These are phyloP conservation scores for Drosophila baimaii DNA, from an alignment of 1,140 invertebrate genomes.

Conservation along the genomic window DNA sequence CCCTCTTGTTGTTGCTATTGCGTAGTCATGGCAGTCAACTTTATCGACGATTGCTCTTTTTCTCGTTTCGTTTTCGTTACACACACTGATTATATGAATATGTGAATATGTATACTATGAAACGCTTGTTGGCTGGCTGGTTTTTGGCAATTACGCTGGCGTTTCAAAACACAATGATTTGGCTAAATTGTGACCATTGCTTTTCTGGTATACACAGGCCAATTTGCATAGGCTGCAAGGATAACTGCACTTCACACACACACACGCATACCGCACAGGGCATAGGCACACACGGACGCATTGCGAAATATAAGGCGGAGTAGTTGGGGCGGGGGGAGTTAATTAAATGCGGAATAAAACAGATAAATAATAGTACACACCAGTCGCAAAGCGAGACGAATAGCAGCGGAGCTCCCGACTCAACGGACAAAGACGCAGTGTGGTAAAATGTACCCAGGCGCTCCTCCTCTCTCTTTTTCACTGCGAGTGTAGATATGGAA, in stretches of 20 bases:
- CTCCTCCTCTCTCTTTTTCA: conserved; percentile 40
- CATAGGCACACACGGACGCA: conserved; percentile 28
- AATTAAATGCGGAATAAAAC: conserved; percentile 6
- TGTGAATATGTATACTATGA: conserved; percentile 72
- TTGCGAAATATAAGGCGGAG: conserved; percentile 43
- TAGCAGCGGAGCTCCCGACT: conserved; percentile 59
- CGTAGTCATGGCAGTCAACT: conserved; percentile 80
- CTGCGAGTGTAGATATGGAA: conserved; percentile 72
- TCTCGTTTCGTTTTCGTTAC: conserved; percentile 43
- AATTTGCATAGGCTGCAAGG: conserved; percentile 29
- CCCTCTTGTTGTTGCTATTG: conserved; percentile 78
- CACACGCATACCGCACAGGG: conserved; percentile 19
- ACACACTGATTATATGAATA: conserved; percentile 76
- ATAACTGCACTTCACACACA: conserved; percentile 52
- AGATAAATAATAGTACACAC: conserved; percentile 71
- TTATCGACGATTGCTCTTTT: conserved; percentile 73
- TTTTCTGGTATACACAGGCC: conserved; percentile 35
- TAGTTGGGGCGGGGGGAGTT: conserved; percentile 26
- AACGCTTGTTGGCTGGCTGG: conserved; percentile 52
- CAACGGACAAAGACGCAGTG: conserved; percentile 73
- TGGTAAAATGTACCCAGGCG: conserved; percentile 66
- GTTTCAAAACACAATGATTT: conserved; percentile 50
- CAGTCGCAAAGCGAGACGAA: conserved; percentile 48
- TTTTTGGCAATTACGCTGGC: conserved; percentile 49
- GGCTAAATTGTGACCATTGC: conserved; percentile 26